These are phyloP conservation scores for Melangyna quadrimaculata DNA, from an alignment of 2,888 invertebrate species.

Conservation along the genomic window DNA sequence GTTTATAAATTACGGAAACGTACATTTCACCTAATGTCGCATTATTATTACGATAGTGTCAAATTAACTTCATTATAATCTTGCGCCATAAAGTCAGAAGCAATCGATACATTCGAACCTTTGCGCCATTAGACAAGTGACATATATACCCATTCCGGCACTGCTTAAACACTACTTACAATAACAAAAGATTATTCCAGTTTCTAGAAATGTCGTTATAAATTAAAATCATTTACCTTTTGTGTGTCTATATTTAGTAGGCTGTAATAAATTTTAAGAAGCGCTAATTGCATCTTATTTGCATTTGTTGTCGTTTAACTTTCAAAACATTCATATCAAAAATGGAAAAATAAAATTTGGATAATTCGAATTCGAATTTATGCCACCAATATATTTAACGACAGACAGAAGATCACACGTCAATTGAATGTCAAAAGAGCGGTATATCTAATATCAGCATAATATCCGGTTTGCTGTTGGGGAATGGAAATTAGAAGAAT, in stretches of 20 bases:
- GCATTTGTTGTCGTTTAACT: constrained; percentile 45
- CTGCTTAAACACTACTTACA: background rate
- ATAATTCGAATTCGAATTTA: constrained; percentile 45
- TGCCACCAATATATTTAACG: constrained; percentile 10
- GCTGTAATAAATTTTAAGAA: constrained; percentile 33
- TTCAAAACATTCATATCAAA: constrained; percentile 20
- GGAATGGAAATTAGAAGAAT: constrained; percentile 7
- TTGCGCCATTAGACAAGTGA: background rate
- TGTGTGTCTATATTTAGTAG: constrained; percentile 17
- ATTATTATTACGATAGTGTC: too few relatives aligned
- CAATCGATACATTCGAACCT: too few relatives aligned
- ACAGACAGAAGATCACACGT: constrained; percentile 47
- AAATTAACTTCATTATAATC: too few relatives aligned
- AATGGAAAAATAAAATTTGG: constrained; percentile 3
- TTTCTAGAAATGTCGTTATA: background rate
- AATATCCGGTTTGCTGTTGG: constrained; percentile 47
- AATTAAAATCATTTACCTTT: constrained; percentile 47
- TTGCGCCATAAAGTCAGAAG: too few relatives aligned
- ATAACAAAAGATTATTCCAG: constrained; percentile 29
- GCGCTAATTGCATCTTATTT: constrained; percentile 66
- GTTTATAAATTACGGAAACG: too few relatives aligned
- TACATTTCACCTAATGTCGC: too few relatives aligned
- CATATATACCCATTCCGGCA: background rate
- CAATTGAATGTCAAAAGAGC: constrained; percentile 65
- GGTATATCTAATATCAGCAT: constrained; percentile 44